Evolutionary conservation across 2,888 invertebrate genomes (phyloP).

Genomic region (Harpagoxenus sublaevis): DNA sequence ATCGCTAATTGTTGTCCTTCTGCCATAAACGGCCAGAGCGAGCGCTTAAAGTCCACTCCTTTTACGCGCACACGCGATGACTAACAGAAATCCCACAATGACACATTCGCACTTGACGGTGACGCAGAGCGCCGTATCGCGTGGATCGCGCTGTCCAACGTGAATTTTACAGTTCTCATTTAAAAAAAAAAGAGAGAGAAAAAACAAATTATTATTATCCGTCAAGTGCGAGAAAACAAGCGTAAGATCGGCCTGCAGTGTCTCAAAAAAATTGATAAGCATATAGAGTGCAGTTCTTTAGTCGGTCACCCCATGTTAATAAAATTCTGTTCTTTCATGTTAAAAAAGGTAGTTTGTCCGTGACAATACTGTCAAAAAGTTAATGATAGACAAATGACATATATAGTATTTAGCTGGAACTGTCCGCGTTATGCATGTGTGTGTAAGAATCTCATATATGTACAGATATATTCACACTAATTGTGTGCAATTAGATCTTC

Average conservation of each 20-base stretch:
- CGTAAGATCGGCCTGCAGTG: background rate
- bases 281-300: too few relatives aligned
- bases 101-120: conserved; percentile 58
- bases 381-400: too few relatives aligned
- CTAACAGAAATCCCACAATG: conserved; percentile 65
- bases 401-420: too few relatives aligned
- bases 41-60: conserved; percentile 46
- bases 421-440: too few relatives aligned
- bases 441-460: too few relatives aligned
- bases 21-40: background rate
- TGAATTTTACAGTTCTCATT: background rate
- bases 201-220: background rate
- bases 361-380: too few relatives aligned
- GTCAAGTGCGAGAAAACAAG: background rate
- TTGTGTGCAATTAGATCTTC: too few relatives aligned
- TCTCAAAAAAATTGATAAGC: too few relatives aligned
- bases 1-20: conserved; percentile 18
- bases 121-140: conserved; percentile 29
- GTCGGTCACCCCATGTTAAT: too few relatives aligned
- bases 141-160: background rate
- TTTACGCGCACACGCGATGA: conserved; percentile 61
- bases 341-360: too few relatives aligned
- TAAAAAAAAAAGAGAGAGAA: background rate
- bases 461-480: too few relatives aligned
- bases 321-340: too few relatives aligned